Base-by-base conservation (phyloP, 2,797 vertebrate species). In the Otolemur crassicaudatus region DNA sequence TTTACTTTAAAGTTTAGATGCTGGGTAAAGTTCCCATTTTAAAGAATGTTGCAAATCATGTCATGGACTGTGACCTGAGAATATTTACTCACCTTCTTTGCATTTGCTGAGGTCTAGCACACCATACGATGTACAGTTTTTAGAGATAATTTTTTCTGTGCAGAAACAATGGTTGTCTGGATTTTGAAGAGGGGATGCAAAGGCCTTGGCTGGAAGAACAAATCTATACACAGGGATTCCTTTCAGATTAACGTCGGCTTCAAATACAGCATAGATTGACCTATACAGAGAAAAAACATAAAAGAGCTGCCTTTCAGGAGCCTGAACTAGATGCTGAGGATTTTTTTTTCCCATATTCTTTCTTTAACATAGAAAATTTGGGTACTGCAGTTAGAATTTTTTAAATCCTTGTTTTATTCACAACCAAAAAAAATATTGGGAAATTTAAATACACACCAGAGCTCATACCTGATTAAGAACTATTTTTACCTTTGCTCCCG, bases 101-200 rank as follows among this genome's bases (percentile, higher is more conserved):
- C 99, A 99, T 87, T 98, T 4, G n/a, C 99, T 97, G 34, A 99
- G 97, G 79, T 99, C 99, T 95, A 99, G 97, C 0, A 99, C 98
- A 88, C 99, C 99, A 0, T 98, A 99, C 31, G 97, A 0, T 0
- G 99, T 99, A 98, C 99, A 99, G 94, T 99, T 99, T 23, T 93
- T 95, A 79, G 99, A 99, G 91, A 98, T 6, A 3, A 70, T 0
- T 0, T 0, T 0, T 1, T 99, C 91, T 1, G 1, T 98, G 92
- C 99, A 99, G 98, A 98, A 99, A 75, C 99, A 99, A 0, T 89
- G 88, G 95, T 99, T 99, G 27, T 99, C 99, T 31, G 97, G 98
- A 37, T 99, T 99, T 29, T 96, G 95, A 1, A 7, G 0, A 0
- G 99, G 99, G 0, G 99, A 98, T 1, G 99, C 99, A 79, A 99